Conservation (phyloP, 2,113 vertebrate genomes). For the Peromyscus maniculatus region DNA sequence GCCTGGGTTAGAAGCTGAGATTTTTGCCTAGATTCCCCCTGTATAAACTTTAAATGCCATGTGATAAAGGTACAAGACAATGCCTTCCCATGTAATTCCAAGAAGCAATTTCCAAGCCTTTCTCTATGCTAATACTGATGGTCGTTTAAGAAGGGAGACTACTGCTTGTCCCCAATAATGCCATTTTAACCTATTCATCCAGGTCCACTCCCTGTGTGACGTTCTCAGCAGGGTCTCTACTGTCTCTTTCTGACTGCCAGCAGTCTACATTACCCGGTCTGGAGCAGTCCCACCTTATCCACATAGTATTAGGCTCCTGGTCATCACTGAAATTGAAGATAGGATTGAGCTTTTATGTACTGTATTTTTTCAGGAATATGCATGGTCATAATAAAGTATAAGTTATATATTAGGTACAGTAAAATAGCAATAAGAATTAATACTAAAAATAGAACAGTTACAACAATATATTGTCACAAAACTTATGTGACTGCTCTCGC, state of each 20-base stretch:
- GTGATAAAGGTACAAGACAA: not conserved
- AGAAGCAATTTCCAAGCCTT: constrained; percentile 42
- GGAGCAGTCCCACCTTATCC: not conserved
- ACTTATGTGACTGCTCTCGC: not conserved
- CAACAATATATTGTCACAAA: not conserved
- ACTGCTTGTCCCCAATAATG: not conserved
- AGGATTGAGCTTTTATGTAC: not conserved
- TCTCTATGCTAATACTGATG: not conserved
- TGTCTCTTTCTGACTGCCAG: not conserved
- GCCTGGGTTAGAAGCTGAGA: not conserved
- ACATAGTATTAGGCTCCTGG: not conserved
- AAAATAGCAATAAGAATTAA: not conserved
- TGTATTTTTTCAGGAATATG: not conserved
- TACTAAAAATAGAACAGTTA: not conserved
- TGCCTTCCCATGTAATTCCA: not conserved
- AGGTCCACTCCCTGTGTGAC: not conserved
- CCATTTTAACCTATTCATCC: not conserved
- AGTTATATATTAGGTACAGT: not conserved
- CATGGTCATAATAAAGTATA: not conserved
- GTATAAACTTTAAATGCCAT: not conserved
- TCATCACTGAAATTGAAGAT: not conserved
- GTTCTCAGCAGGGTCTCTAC: not conserved
- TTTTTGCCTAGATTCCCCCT: not conserved
- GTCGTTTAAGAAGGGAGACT: not conserved
- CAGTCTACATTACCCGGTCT: not conserved